These are phyloP conservation scores for Pristionchus mayeri DNA, from an alignment of 2,888 invertebrate genomes.

Conservation along the genomic window DNA sequence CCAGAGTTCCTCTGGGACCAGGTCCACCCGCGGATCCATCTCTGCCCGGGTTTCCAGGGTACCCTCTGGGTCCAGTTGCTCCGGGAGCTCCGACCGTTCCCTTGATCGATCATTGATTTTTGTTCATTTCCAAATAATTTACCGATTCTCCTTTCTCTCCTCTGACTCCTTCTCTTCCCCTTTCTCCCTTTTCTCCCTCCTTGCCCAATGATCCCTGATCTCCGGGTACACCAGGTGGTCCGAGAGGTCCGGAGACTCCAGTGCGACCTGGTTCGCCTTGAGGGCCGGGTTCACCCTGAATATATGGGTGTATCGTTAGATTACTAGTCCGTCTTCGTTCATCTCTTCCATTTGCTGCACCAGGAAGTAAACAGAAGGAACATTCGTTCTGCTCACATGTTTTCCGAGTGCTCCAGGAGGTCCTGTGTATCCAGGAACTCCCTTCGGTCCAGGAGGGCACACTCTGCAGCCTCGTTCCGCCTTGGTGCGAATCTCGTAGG, in stretches of 20 bases:
- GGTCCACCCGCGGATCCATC: conserved; percentile 9
- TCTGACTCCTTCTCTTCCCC: conserved; percentile 45
- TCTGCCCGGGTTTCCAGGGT: conserved; percentile 42
- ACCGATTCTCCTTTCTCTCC: conserved; percentile 46
- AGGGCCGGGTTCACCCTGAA: conserved; percentile 24
- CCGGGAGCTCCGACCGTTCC: conserved; percentile 27
- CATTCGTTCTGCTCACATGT: no score
- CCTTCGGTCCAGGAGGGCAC: conserved; percentile 28
- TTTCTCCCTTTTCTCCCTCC: conserved; percentile 46
- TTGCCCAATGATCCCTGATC: conserved; percentile 39
- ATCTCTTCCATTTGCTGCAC: no score
- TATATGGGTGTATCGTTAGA: not conserved
- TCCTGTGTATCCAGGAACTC: conserved; percentile 40
- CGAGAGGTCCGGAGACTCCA: conserved; percentile 4
- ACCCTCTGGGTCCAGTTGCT: conserved; percentile 39
- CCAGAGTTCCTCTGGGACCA: conserved; percentile 38
- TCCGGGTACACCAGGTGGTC: conserved; percentile 41
- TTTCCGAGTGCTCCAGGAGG: conserved; percentile 45
- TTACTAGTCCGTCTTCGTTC: no score
- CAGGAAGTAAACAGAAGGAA: no score
- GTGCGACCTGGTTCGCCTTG: conserved; percentile 15
- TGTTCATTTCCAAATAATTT: not conserved
- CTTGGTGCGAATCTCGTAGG: not conserved
- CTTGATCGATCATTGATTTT: not conserved
- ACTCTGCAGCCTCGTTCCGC: not conserved